These are phyloP conservation scores for Hermetia illucens DNA, from an alignment of 1,140 invertebrate species.

Conservation along the genomic window DNA sequence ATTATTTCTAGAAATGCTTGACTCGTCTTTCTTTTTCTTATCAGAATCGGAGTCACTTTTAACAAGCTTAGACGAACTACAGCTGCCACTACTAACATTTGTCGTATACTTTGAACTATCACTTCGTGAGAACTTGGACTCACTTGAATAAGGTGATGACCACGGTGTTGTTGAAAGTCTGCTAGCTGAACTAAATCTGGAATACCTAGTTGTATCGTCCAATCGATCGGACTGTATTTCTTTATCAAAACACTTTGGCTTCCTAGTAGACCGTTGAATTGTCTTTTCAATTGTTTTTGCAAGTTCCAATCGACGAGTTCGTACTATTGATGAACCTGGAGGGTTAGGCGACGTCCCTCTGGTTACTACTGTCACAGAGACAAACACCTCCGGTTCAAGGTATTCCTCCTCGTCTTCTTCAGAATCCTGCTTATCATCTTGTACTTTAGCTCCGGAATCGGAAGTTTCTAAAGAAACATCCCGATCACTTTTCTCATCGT, in stretches of 20 bases:
- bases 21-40: neutral
- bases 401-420: neutral
- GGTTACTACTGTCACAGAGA: slow-evolving; percentile 47
- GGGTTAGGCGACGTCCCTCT: slow-evolving; percentile 61
- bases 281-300: slow-evolving; percentile 54
- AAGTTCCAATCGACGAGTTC: slow-evolving; percentile 50
- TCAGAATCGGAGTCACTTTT: no score
- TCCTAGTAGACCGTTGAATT: slow-evolving; percentile 38
- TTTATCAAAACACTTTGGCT: slow-evolving; percentile 41
- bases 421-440: neutral
- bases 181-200: slow-evolving; percentile 41
- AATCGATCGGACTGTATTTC: slow-evolving; percentile 51
- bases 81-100: no score
- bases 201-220: slow-evolving; percentile 44
- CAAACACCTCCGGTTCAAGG: slow-evolving; percentile 23
- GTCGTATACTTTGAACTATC: no score
- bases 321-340: slow-evolving; percentile 40
- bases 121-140: no score
- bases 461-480: no score
- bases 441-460: neutral
- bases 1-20: slow-evolving; percentile 12
- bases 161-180: slow-evolving; percentile 16
- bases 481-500: no score
- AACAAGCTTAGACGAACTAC: no score
- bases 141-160: no score